These are phyloP conservation scores for Achlya flavicornis DNA, from an alignment of 2,888 invertebrate species.

Conservation along the genomic window DNA sequence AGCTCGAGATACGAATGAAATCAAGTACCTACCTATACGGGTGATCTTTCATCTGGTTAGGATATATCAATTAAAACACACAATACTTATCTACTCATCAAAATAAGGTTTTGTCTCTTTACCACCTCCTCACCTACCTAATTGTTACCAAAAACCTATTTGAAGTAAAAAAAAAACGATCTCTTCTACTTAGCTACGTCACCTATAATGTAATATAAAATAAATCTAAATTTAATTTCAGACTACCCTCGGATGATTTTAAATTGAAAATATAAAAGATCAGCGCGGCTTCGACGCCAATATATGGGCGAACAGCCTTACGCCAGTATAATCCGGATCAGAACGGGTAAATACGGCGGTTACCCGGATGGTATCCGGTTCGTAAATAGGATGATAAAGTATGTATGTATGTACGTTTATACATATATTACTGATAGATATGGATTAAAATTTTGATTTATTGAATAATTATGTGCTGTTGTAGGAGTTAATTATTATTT, in stretches of 20 bases:
- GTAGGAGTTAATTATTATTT: too few relatives aligned
- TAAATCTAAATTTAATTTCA: slow-evolving; percentile 12
- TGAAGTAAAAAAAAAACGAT: not conserved
- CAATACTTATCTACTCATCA: too few relatives aligned
- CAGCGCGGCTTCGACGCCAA: slow-evolving; percentile 28
- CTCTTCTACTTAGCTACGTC: not conserved
- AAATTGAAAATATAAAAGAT: slow-evolving; percentile 25
- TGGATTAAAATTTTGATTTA: too few relatives aligned
- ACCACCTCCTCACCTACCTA: too few relatives aligned
- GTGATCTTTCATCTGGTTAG: too few relatives aligned
- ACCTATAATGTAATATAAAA: not conserved
- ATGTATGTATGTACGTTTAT: not conserved
- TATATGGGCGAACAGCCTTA: slow-evolving; percentile 52
- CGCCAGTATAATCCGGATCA: slow-evolving; percentile 48
- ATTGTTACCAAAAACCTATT: not conserved
- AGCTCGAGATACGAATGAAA: too few relatives aligned
- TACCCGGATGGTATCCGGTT: slow-evolving; percentile 17
- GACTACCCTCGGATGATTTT: slow-evolving; percentile 1
- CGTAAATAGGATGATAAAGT: slow-evolving; percentile 8
- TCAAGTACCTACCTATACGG: too few relatives aligned
- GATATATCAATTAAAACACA: too few relatives aligned
- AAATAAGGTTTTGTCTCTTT: too few relatives aligned
- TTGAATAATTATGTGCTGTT: too few relatives aligned
- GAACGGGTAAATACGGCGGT: slow-evolving; percentile 36
- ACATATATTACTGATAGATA: not conserved